phyloP scores from a whole-genome alignment of 2,113 vertebrate species.

The Heptranchias perlo region DNA sequence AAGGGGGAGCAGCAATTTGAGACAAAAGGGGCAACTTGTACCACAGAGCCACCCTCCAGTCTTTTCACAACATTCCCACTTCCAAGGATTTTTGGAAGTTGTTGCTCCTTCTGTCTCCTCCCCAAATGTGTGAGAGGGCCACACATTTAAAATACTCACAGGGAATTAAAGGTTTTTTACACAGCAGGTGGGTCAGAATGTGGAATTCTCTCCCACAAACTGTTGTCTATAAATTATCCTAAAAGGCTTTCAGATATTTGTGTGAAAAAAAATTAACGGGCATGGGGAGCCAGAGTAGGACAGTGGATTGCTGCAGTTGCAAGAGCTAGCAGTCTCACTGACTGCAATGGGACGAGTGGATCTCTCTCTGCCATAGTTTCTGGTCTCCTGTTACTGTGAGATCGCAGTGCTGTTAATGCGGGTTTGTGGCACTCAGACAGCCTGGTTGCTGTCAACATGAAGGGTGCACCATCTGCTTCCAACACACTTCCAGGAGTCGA shows the following conservation, averaged over 20 bases:
- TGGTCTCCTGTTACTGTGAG: background rate
- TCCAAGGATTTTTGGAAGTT: background rate
- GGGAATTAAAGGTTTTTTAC: background rate
- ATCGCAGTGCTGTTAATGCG: background rate
- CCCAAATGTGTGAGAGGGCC: background rate
- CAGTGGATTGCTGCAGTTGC: too few species aligned
- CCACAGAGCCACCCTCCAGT: background rate
- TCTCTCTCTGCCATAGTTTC: too few species aligned
- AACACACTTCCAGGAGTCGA: background rate
- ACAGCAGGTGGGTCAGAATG: background rate
- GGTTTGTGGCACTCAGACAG: background rate
- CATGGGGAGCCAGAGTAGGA: too few species aligned
- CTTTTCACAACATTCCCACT: background rate
- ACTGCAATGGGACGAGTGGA: background rate
- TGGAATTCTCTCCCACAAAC: background rate
- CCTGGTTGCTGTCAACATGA: background rate
- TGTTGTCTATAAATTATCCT: background rate
- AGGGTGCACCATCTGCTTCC: background rate
- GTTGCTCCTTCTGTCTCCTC: background rate
- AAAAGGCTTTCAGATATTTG: background rate
- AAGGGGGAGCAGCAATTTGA: too few species aligned
- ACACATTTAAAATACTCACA: background rate
- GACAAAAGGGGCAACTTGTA: background rate
- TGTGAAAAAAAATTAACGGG: background rate
- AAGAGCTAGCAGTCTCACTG: background rate